phyloP scores from a whole-genome alignment of 92 coral and sea anemone species.

The Muricea muricata region DNA sequence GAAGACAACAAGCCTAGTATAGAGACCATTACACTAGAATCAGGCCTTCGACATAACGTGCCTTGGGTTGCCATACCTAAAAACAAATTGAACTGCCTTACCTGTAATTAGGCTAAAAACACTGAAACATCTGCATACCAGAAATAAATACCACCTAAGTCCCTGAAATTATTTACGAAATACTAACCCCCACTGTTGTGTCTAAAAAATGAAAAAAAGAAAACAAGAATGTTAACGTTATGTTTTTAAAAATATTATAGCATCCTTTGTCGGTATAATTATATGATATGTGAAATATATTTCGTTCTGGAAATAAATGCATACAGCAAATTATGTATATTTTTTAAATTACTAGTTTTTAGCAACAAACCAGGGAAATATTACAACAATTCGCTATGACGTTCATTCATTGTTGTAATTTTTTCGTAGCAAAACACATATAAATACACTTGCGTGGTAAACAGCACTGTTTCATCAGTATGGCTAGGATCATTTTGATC shows the following conservation, averaged over 20 bases:
- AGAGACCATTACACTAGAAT: slow-evolving; percentile 35
- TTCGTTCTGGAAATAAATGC: no score
- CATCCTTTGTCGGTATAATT: no score
- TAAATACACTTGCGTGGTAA: slow-evolving; percentile 68
- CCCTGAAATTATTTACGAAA: no score
- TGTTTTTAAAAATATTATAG: neutral
- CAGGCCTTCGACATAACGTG: slow-evolving; percentile 1
- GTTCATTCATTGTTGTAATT: no score
- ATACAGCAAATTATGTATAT: no score
- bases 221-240: neutral
- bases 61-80: slow-evolving; percentile 28
- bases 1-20: slow-evolving; percentile 2
- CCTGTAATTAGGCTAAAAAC: neutral
- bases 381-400: no score
- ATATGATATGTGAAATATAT: no score
- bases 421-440: no score
- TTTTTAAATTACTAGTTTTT: no score
- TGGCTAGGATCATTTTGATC: slow-evolving; percentile 68
- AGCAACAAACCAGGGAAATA: no score
- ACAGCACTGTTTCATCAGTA: slow-evolving; percentile 72
- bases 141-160: neutral
- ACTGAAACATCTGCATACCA: neutral
- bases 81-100: neutral
- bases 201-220: slow-evolving; percentile 47
- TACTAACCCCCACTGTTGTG: slow-evolving; percentile 79